phyloP scores from a whole-genome alignment of 2,797 vertebrate genomes.

The Malurus leucopterus region DNA sequence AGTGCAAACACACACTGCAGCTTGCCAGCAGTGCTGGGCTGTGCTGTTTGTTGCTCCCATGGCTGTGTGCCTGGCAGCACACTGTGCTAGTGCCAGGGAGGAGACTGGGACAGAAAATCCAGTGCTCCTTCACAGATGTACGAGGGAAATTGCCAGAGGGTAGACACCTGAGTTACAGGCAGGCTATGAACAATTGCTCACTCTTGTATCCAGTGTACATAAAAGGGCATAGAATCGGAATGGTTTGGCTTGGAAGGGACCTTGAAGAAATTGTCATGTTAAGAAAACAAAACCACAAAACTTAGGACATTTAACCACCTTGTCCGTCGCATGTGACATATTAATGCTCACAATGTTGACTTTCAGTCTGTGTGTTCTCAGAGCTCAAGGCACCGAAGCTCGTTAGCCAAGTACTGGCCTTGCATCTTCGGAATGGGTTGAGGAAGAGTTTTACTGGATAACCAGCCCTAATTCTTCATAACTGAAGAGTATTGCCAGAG shows the following conservation, averaged over 20 bases:
- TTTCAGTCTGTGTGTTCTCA: not conserved
- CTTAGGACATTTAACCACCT: not conserved
- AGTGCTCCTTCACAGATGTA: not conserved
- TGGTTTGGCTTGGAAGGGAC: not conserved
- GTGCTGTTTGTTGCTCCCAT: not conserved
- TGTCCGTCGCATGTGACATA: not conserved
- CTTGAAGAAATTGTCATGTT: not conserved
- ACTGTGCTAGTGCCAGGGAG: not conserved
- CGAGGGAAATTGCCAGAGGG: not conserved
- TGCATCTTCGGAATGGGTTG: not conserved
- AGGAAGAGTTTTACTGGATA: not conserved
- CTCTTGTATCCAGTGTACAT: rapidly evolving
- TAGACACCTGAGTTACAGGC: not conserved
- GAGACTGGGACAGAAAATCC: not conserved
- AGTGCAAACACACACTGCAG: not conserved
- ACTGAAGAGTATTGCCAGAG: not conserved
- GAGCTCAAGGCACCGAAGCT: not conserved
- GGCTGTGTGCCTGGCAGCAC: not conserved
- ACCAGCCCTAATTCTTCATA: not conserved
- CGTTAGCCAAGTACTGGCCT: not conserved
- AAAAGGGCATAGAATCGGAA: not conserved
- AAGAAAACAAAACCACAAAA: not conserved
- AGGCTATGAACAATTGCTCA: not conserved
- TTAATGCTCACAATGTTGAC: not conserved
- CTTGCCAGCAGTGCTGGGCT: not conserved